Conservation (phyloP, 2,113 vertebrate species). For the Ptilorrhoa leucosticta region DNA sequence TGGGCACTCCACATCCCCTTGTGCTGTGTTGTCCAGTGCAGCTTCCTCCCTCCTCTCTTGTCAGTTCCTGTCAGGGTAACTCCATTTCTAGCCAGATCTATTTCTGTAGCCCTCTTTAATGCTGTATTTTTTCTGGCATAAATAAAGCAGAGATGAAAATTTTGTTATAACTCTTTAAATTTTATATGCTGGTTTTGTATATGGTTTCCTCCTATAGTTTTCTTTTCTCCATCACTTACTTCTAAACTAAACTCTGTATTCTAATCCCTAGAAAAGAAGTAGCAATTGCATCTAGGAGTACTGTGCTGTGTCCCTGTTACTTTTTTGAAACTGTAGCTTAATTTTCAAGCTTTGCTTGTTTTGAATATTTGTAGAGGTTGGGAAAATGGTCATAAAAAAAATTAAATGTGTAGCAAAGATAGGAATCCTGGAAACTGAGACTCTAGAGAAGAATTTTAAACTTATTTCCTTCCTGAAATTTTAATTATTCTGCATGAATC, state of each 20-base stretch:
- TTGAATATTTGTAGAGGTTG: background rate
- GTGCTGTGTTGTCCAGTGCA: background rate
- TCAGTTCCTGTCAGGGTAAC: background rate
- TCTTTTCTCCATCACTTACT: fast-evolving
- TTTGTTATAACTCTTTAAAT: background rate
- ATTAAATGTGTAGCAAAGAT: background rate
- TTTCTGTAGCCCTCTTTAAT: background rate
- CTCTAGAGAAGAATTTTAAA: background rate
- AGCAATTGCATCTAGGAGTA: background rate
- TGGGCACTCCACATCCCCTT: background rate
- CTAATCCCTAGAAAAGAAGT: background rate
- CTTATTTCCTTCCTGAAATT: background rate
- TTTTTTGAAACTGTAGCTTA: background rate
- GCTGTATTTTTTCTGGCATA: background rate
- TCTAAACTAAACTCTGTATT: background rate
- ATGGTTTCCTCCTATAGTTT: background rate
- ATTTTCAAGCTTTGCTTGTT: background rate
- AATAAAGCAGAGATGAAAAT: background rate
- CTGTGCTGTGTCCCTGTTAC: background rate
- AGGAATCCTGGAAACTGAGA: background rate
- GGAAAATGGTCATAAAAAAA: background rate
- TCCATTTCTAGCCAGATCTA: background rate
- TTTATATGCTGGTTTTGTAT: background rate
- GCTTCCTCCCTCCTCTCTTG: background rate
- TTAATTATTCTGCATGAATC: background rate